These are phyloP conservation scores for Perca fluviatilis DNA, from an alignment of 2,113 vertebrate genomes.

Conservation along the genomic window DNA sequence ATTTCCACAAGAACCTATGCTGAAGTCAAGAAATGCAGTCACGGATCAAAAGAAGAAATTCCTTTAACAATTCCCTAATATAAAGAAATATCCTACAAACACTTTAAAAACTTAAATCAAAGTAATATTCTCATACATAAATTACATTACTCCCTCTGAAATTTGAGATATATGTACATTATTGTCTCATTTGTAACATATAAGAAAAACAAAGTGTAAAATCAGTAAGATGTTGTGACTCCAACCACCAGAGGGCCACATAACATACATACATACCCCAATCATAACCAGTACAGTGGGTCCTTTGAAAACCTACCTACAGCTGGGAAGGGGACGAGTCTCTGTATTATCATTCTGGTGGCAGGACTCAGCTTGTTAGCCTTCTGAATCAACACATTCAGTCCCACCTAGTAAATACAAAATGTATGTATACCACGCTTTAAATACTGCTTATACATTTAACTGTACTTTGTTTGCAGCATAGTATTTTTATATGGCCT, in stretches of 20 bases:
- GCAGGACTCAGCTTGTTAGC: constrained; percentile 93
- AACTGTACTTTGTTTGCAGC: not conserved
- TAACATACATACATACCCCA: no score
- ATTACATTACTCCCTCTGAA: not conserved
- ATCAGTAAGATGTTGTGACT: not conserved
- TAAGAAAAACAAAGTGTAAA: not conserved
- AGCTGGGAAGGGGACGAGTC: constrained; percentile 97
- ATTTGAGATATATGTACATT: not conserved
- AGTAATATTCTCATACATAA: not conserved
- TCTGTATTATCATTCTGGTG: constrained; percentile 94
- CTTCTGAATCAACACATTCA: constrained; percentile 95
- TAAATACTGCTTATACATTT: not conserved
- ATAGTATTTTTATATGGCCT: not conserved
- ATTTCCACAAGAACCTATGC: not conserved
- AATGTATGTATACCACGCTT: not conserved
- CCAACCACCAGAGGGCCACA: constrained; percentile 31
- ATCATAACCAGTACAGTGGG: not conserved
- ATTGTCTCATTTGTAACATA: not conserved
- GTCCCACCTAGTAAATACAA: constrained; percentile 88
- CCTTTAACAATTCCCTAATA: no score
- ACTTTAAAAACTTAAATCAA: not conserved
- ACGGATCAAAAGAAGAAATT: not conserved
- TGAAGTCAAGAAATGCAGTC: not conserved
- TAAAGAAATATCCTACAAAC: not conserved
- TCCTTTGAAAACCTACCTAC: constrained; percentile 87